Percentiles rank a stretch among this genome's conserved stretches.
phyloP scores from a whole-genome alignment of 2,797 vertebrate species.

The Fistularia commersonii region DNA sequence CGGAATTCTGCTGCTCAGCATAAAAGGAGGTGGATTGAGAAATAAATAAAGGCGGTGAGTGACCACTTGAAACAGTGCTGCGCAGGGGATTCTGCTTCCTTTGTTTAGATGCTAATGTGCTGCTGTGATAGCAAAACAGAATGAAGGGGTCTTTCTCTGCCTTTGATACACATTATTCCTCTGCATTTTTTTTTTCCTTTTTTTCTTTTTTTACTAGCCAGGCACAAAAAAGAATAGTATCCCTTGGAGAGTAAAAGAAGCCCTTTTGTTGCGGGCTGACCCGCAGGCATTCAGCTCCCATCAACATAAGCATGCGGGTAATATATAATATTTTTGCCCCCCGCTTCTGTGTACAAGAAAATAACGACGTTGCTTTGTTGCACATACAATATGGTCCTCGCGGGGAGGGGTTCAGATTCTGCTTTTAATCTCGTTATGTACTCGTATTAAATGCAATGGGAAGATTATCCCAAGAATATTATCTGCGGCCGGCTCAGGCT shows the following conservation, averaged over 20 bases:
- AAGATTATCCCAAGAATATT: constrained; percentile 17
- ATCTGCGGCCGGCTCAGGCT: constrained; percentile 18
- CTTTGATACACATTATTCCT: constrained; percentile 73
- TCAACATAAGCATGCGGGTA: constrained; percentile 67
- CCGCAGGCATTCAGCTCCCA: constrained; percentile 64
- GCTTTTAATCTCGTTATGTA: constrained; percentile 17
- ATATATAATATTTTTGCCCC: constrained; percentile 58
- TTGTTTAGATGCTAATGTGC: constrained; percentile 79
- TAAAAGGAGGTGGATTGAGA: constrained; percentile 66
- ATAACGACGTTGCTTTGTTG: constrained; percentile 45
- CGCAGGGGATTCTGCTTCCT: constrained; percentile 70
- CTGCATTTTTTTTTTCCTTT: constrained; percentile 64
- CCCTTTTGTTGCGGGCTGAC: constrained; percentile 70
- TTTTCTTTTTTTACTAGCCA: constrained; percentile 64
- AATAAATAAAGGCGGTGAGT: constrained; percentile 72
- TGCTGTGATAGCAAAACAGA: constrained; percentile 74
- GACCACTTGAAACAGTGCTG: constrained; percentile 70
- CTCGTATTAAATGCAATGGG: constrained; percentile 47
- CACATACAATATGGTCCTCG: constrained; percentile 20
- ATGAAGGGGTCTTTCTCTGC: constrained; percentile 66
- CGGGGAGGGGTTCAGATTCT: constrained; percentile 30
- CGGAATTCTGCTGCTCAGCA: constrained; percentile 69
- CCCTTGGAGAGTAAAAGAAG: constrained; percentile 71
- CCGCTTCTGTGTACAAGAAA: constrained; percentile 53
- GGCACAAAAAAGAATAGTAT: constrained; percentile 61